Percentiles rank a stretch among this genome's conserved stretches.
These are phyloP conservation scores for Pardosa pseudoannulata DNA, from an alignment of 2,888 invertebrate genomes.

Conservation along the genomic window DNA sequence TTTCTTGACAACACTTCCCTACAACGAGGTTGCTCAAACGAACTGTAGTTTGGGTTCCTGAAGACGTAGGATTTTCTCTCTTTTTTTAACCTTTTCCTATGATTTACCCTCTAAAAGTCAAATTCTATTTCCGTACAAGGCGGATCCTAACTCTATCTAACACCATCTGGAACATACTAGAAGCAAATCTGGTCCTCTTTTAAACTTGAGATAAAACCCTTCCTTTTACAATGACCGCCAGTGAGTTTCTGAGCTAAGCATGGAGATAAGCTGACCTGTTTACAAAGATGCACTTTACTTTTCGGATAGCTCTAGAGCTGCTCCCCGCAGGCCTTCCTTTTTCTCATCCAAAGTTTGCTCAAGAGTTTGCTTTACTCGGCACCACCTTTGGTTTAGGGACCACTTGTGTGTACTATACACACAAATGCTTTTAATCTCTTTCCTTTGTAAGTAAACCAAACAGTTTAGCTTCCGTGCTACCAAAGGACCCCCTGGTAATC, in stretches of 20 bases:
- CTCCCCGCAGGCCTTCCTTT: too few relatives aligned
- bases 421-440: constrained; percentile 65
- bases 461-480: constrained; percentile 52
- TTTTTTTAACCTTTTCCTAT: too few relatives aligned
- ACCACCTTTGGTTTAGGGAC: constrained; percentile 34
- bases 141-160: too few relatives aligned
- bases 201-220: background rate
- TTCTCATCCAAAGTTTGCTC: background rate
- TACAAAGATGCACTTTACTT: background rate
- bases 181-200: too few relatives aligned
- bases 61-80: too few relatives aligned
- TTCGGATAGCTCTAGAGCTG: background rate
- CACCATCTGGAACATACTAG: too few relatives aligned
- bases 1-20: too few relatives aligned
- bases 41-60: too few relatives aligned
- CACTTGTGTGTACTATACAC: constrained; percentile 50
- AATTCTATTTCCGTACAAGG: too few relatives aligned
- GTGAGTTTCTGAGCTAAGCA: background rate
- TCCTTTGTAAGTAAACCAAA: constrained; percentile 58
- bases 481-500: constrained; percentile 60
- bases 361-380: background rate
- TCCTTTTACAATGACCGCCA: background rate
- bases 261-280: background rate
- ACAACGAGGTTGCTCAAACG: too few relatives aligned
- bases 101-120: too few relatives aligned